Conservation (phyloP, 37 sponge, comb jelly and placozoan species). For the Haliclona indistincta region DNA sequence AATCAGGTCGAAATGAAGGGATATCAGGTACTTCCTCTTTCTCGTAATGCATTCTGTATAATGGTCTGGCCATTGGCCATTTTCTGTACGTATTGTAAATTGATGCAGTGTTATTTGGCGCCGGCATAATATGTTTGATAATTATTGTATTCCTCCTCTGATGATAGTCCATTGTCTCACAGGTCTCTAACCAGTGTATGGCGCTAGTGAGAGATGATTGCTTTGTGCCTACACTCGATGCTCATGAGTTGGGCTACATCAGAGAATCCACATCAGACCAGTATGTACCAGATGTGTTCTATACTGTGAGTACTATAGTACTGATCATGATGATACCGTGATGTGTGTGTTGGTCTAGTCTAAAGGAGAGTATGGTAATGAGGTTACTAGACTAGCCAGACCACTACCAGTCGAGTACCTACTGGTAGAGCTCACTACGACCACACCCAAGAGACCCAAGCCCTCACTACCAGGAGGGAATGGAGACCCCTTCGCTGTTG, state of each 20-base stretch:
- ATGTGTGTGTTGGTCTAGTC: conserved; percentile 25
- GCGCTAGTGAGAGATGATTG: conserved; percentile 91
- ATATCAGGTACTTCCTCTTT: no score
- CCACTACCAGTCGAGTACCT: conserved; percentile 96
- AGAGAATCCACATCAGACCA: conserved; percentile 82
- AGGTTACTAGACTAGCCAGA: conserved; percentile 74
- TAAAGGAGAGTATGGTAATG: conserved; percentile 83
- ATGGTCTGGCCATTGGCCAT: no score
- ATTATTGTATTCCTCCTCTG: no score
- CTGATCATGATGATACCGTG: background rate
- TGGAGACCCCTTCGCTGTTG: conserved; percentile 76
- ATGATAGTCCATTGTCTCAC: no score
- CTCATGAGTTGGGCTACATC: conserved; percentile 91
- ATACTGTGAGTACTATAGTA: conserved; percentile 61
- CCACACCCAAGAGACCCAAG: conserved; percentile 73
- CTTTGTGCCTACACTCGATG: conserved; percentile 90
- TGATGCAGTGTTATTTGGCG: no score
- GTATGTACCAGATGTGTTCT: conserved; percentile 98
- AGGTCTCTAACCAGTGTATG: conserved; percentile 98
- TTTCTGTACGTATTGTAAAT: no score
- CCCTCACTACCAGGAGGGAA: conserved; percentile 78
- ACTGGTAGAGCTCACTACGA: conserved; percentile 81
- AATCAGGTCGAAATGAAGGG: no score
- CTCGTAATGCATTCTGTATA: no score
- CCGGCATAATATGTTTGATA: no score